phyloP scores from a whole-genome alignment of 2,797 vertebrate species.

The Centropyge bicolor region DNA sequence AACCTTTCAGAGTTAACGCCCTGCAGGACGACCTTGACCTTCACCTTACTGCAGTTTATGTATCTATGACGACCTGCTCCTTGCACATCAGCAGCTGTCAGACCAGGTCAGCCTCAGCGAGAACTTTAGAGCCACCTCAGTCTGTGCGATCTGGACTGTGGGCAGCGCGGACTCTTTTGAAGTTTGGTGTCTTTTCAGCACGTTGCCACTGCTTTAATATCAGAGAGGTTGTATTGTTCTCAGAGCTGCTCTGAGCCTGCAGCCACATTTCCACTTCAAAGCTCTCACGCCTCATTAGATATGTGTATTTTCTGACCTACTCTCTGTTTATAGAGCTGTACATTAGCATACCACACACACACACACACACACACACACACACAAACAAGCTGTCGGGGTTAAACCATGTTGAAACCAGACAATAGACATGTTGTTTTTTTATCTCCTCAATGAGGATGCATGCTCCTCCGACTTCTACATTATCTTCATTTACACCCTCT shows the following conservation, averaged over 20 bases:
- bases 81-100: conserved; percentile 26
- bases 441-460: conserved; percentile 5
- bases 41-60: background rate
- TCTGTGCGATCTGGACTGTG: conserved; percentile 2
- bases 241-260: conserved; percentile 30
- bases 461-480: background rate
- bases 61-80: background rate
- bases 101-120: background rate
- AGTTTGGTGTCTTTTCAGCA: background rate
- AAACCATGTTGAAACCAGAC: conserved; percentile 13
- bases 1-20: background rate
- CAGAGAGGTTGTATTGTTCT: conserved; percentile 23
- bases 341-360: conserved; percentile 11
- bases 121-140: background rate
- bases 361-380: conserved; percentile 15
- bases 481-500: background rate
- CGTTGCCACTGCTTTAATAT: conserved; percentile 12
- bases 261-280: conserved; percentile 42
- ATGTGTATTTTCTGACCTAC: conserved; percentile 31
- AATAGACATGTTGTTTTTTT: conserved; percentile 12
- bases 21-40: conserved; percentile 25
- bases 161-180: conserved; percentile 13
- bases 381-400: background rate
- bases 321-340: conserved; percentile 12
- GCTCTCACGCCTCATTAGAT: conserved; percentile 33